phyloP scores from a whole-genome alignment of 2,888 invertebrate genomes.

The Tineola bisselliella region DNA sequence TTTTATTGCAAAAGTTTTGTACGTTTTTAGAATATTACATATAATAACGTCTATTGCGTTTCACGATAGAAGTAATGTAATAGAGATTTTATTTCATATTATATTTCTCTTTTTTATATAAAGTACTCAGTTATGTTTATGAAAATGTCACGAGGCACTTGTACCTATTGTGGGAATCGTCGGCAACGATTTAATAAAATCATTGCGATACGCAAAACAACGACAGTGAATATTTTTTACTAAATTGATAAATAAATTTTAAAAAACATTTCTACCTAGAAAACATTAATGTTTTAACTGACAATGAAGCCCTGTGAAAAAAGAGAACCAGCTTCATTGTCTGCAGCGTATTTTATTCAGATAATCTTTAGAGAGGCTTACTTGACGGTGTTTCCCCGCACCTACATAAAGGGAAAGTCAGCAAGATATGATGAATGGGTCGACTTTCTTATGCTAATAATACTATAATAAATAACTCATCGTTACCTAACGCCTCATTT shows the following conservation, averaged over 20 bases:
- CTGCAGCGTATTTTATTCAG: constrained; percentile 5
- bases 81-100: background rate
- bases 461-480: constrained; percentile 41
- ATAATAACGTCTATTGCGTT: background rate
- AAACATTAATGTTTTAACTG: background rate
- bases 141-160: background rate
- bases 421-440: constrained; percentile 47
- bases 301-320: background rate
- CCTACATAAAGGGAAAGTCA: constrained; percentile 33
- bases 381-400: constrained; percentile 10
- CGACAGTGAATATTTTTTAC: background rate
- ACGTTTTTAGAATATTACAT: background rate
- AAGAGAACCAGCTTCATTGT: constrained; percentile 1
- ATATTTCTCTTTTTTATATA: background rate
- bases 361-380: constrained; percentile 8
- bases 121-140: background rate
- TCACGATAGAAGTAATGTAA: background rate
- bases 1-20: background rate
- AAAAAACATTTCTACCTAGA: too few species aligned
- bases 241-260: background rate
- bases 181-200: too few species aligned
- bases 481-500: constrained; percentile 18
- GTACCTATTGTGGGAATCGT: too few species aligned
- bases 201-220: too few species aligned
- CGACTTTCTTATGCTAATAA: constrained; percentile 46